Conservation (phyloP, 2,888 invertebrate species). For the Chironomus riparius region DNA sequence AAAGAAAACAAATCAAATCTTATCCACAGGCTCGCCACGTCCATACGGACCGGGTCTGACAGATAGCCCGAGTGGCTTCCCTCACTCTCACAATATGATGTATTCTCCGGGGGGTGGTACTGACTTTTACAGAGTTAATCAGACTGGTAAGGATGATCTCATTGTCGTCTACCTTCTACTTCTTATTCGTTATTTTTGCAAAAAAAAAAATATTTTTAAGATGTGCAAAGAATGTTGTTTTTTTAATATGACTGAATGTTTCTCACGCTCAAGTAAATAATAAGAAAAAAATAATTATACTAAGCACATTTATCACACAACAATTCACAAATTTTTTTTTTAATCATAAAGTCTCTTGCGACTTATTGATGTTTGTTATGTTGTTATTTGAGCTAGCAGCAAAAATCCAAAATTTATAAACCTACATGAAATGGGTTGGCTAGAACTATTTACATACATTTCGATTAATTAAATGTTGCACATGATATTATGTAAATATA, state of each 20-base stretch:
- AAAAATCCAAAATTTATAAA: background rate
- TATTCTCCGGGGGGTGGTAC: slow-evolving; percentile 37
- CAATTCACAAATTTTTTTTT: background rate
- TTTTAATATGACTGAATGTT: too few species aligned
- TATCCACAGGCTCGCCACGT: slow-evolving; percentile 41
- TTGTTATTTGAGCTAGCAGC: too few species aligned
- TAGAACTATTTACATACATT: too few species aligned
- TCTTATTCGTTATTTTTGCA: background rate
- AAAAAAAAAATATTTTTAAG: too few species aligned
- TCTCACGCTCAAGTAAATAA: too few species aligned
- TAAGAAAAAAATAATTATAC: too few species aligned
- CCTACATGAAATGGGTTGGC: too few species aligned
- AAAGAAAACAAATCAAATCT: background rate
- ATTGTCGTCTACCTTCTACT: slow-evolving; percentile 22
- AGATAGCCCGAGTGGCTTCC: slow-evolving; percentile 37
- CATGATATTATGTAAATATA: background rate
- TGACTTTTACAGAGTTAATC: slow-evolving; percentile 40
- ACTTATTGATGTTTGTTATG: too few species aligned
- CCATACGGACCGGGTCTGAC: slow-evolving; percentile 36
- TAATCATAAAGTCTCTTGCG: too few species aligned
- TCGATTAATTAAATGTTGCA: background rate
- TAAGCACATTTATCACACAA: background rate
- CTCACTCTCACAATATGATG: slow-evolving; percentile 32
- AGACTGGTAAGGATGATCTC: slow-evolving; percentile 39
- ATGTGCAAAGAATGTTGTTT: too few species aligned